Conservation (phyloP, 1,140 invertebrate species). For the Lasaia peninsularis region DNA sequence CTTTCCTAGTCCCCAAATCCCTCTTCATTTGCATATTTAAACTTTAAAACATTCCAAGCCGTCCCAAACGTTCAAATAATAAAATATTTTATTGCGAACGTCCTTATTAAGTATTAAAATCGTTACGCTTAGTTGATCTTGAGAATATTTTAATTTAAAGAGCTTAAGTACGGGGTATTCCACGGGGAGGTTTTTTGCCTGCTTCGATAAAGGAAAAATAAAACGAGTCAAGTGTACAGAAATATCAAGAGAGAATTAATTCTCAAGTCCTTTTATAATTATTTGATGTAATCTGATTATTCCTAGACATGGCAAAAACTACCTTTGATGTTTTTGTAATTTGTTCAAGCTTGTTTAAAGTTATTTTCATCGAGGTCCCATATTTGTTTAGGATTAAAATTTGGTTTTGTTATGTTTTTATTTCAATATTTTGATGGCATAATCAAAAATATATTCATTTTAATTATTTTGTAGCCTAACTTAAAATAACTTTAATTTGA, state of each 20-base stretch:
- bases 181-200: slow-evolving; percentile 3
- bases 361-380: no score
- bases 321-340: not conserved
- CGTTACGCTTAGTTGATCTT: slow-evolving; percentile 3
- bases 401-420: no score
- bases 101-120: slow-evolving; percentile 5
- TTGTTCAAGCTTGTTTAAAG: not conserved
- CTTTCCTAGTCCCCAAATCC: no score
- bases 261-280: not conserved
- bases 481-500: no score
- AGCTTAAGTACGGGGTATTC: not conserved
- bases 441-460: no score
- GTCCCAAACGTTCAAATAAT: not conserved
- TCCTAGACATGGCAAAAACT: not conserved
- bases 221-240: not conserved
- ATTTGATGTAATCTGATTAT: slow-evolving; percentile 4
- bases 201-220: slow-evolving; percentile 4
- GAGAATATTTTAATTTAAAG: slow-evolving; percentile 11
- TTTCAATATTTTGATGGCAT: no score
- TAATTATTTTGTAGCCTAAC: no score
- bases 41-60: not conserved
- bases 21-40: no score
- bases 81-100: not conserved
- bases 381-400: no score
- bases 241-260: not conserved